phyloP scores from a whole-genome alignment of 2,888 invertebrate genomes.

The Odontomyia ornata region DNA sequence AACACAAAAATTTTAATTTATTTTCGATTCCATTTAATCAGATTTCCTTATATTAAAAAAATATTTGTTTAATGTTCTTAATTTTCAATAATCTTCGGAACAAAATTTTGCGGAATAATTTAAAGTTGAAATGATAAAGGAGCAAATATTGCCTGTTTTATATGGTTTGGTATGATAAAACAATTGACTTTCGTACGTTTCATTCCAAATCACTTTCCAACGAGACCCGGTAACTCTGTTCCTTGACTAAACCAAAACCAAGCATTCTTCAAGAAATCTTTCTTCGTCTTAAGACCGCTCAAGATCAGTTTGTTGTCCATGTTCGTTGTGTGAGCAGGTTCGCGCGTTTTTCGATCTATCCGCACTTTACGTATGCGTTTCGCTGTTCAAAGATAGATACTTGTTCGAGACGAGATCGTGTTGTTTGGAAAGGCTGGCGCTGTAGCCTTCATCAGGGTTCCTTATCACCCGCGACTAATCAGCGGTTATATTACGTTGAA shows the following conservation, averaged over 20 bases:
- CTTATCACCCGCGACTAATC: slow-evolving; percentile 28
- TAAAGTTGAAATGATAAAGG: no score
- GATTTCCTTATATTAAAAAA: no score
- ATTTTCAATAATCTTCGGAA: no score
- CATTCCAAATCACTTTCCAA: no score
- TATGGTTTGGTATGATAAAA: no score
- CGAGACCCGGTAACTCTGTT: slow-evolving; percentile 16
- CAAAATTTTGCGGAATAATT: no score
- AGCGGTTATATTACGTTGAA: background rate
- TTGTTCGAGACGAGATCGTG: slow-evolving; percentile 1
- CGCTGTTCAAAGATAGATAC: background rate
- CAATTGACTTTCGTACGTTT: no score
- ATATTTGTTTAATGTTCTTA: no score
- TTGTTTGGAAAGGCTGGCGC: background rate
- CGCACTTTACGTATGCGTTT: background rate
- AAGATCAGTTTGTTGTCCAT: slow-evolving; percentile 38
- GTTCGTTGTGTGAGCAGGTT: slow-evolving; percentile 31
- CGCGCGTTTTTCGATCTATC: slow-evolving; percentile 9
- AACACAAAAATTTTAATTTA: no score
- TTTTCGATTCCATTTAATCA: no score
- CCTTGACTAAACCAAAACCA: background rate
- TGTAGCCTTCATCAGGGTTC: background rate
- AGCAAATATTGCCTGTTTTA: no score
- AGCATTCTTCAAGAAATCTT: slow-evolving; percentile 29
- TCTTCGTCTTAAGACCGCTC: background rate